A percentile compares a stretch with the other conserved stretches of the same genome.
Conservation (phyloP, 2,888 invertebrate species). For the Smittia sp. region DNA sequence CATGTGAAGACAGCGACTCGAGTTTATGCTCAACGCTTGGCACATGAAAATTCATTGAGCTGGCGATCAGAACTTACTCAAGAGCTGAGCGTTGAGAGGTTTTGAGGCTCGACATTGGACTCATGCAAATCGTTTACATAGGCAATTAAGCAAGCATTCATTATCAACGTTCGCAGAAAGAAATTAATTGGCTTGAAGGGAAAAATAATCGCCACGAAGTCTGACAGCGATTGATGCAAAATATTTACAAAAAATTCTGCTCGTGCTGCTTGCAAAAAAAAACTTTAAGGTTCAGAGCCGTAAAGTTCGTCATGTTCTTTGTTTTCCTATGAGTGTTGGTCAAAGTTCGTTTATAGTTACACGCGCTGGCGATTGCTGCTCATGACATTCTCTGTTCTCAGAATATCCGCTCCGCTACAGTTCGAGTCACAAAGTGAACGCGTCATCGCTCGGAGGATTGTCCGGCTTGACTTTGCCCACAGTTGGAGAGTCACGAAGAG, state of each 20-base stretch:
- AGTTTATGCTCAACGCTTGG: not conserved
- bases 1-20: not conserved
- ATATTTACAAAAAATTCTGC: not conserved
- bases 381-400: not conserved
- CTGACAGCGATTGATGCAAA: not conserved
- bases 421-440: too few species aligned
- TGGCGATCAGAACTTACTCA: not conserved
- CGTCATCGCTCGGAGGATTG: too few species aligned
- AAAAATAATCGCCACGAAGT: conserved; percentile 2
- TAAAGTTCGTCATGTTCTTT: not conserved
- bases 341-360: not conserved
- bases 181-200: not conserved
- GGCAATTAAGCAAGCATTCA: not conserved
- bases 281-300: too few species aligned
- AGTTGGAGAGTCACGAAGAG: too few species aligned
- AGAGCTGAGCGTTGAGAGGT: not conserved
- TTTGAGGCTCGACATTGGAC: not conserved
- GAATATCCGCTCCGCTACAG: too few species aligned
- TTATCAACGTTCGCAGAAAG: not conserved
- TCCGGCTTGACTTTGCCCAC: too few species aligned
- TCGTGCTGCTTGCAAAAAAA: too few species aligned
- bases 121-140: not conserved
- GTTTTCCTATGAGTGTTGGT: not conserved
- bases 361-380: not conserved
- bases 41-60: not conserved